Percentiles rank a stretch among this genome's conserved stretches.
Conservation (phyloP, 2,113 vertebrate genomes). For the Vombatus ursinus region DNA sequence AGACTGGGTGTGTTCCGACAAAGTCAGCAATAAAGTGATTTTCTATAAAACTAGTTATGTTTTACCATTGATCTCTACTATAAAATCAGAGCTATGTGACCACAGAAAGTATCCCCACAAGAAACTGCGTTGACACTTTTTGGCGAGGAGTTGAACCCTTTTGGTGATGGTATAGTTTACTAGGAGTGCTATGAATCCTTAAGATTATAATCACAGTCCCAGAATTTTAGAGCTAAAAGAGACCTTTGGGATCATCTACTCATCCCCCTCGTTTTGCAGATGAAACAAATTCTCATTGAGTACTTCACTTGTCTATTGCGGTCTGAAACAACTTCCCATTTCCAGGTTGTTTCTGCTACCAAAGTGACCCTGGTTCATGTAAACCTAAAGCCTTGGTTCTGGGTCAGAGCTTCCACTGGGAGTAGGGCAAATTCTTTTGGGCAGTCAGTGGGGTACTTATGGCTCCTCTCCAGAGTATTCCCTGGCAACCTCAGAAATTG, state of each 20-base stretch:
- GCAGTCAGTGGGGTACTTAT: neutral
- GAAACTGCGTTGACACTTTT: neutral
- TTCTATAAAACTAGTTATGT: neutral
- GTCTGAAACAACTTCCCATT: neutral
- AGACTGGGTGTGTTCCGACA: neutral
- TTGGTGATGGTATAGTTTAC: neutral
- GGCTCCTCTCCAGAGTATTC: neutral
- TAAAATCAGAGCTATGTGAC: neutral
- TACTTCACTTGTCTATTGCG: neutral
- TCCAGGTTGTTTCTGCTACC: neutral
- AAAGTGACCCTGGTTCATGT: neutral
- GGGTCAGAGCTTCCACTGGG: neutral
- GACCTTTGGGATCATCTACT: neutral
- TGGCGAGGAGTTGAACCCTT: no score
- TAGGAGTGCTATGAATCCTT: neutral
- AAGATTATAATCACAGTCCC: neutral
- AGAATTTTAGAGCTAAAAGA: neutral
- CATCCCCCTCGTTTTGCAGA: neutral
- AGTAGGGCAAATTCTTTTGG: neutral
- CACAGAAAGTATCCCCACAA: neutral
- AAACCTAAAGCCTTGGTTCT: neutral
- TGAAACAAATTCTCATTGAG: neutral
- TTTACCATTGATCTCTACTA: neutral
- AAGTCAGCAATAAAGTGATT: neutral
- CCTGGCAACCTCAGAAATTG: neutral